Evolutionary conservation across 2,888 invertebrate species (phyloP).

Genomic region (Lasioglossum pauxillum): DNA sequence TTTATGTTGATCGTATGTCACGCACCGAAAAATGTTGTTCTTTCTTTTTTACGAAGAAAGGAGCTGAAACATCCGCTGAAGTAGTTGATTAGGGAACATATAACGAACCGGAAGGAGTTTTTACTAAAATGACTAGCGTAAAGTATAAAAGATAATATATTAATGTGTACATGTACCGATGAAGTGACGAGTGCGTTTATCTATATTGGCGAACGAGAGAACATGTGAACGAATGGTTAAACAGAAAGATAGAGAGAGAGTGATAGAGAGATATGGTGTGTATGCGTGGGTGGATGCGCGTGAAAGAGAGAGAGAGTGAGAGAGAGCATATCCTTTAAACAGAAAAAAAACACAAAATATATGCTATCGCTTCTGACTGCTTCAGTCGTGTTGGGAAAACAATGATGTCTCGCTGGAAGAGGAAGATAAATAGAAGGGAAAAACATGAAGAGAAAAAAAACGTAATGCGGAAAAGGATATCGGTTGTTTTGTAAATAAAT

Average conservation of each 20-base stretch:
- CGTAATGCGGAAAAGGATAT: constrained; percentile 54
- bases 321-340: constrained; percentile 32
- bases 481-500: constrained; percentile 45
- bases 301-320: constrained; percentile 8
- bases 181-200: constrained; percentile 53
- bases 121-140: constrained; percentile 71
- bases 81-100: constrained; percentile 67
- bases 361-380: constrained; percentile 69
- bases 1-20: constrained; percentile 58
- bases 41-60: constrained; percentile 58
- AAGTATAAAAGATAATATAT: constrained; percentile 67
- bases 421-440: constrained; percentile 39
- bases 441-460: constrained; percentile 46
- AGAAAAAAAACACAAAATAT: constrained; percentile 42
- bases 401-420: constrained; percentile 33
- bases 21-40: constrained; percentile 53
- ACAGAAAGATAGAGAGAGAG: neutral
- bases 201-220: constrained; percentile 27
- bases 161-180: constrained; percentile 61
- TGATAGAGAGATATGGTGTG: constrained; percentile 1
- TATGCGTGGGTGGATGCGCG: constrained; percentile 9
- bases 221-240: constrained; percentile 6
- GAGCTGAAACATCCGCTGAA: constrained; percentile 57
- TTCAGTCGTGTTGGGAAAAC: constrained; percentile 68
- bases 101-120: constrained; percentile 66